Conservation (phyloP, 2,888 invertebrate species). For the Agrilus mali region DNA sequence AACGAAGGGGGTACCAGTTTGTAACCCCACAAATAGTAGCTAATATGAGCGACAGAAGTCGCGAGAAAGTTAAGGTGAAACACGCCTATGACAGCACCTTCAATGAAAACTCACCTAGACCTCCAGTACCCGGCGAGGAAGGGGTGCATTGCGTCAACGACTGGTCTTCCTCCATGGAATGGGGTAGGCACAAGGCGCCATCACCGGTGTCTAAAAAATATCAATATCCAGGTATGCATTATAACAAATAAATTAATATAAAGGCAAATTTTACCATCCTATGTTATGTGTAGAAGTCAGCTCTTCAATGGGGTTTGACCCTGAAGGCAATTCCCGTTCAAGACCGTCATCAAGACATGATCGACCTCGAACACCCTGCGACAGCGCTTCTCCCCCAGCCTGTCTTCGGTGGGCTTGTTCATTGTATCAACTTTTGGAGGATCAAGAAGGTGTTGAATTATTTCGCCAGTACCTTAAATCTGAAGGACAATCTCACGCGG, state of each 20-base stretch:
- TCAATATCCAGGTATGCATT: constrained; percentile 18
- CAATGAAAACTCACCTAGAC: constrained; percentile 62
- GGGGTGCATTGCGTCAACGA: constrained; percentile 29
- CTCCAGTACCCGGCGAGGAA: constrained; percentile 73
- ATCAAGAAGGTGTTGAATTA: constrained; percentile 78
- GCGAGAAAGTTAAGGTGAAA: constrained; percentile 16
- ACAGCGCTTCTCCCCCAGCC: constrained; percentile 45
- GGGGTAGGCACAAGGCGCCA: constrained; percentile 21
- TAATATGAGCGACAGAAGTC: constrained; percentile 24
- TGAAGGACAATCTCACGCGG: constrained; percentile 65
- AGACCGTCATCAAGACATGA: constrained; percentile 30
- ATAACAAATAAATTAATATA: not conserved
- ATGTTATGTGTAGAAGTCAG: constrained; percentile 12
- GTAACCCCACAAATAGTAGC: constrained; percentile 13
- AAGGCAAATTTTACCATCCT: not conserved
- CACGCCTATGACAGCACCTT: constrained; percentile 24
- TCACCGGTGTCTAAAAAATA: constrained; percentile 20
- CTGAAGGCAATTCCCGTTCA: constrained; percentile 31
- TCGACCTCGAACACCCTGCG: constrained; percentile 24
- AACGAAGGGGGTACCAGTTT: constrained; percentile 14
- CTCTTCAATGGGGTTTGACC: constrained; percentile 26
- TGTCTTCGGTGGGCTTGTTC: constrained; percentile 85
- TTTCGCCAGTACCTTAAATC: constrained; percentile 73
- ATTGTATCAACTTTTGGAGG: constrained; percentile 72
- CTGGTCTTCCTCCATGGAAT: constrained; percentile 21